Evolutionary conservation across 2,888 invertebrate species (phyloP).

Genomic region (Herminia tarsipennalis): DNA sequence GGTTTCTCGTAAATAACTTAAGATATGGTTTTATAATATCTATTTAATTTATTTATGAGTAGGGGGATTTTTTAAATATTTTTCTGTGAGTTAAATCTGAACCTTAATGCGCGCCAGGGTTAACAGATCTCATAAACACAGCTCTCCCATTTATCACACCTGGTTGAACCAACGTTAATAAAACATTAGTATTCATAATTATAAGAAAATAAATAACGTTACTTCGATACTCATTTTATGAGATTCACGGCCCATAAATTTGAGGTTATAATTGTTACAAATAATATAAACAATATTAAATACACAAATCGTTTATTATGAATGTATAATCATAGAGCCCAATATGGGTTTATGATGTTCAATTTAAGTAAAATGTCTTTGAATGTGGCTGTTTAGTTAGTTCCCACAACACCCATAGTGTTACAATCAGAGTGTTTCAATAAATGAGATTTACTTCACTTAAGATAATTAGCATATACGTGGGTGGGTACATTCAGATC

Average conservation of each 20-base stretch:
- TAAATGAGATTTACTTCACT: constrained; percentile 71
- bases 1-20: too few species aligned
- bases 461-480: constrained; percentile 61
- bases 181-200: constrained; percentile 40
- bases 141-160: constrained; percentile 20
- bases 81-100: too few species aligned
- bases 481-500: constrained; percentile 60
- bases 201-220: constrained; percentile 35
- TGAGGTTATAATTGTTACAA: constrained; percentile 38
- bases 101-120: too few species aligned
- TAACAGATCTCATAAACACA: too few species aligned
- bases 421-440: constrained; percentile 57
- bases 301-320: constrained; percentile 52
- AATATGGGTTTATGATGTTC: constrained; percentile 48
- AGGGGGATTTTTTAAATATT: too few species aligned
- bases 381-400: constrained; percentile 46
- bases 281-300: constrained; percentile 53
- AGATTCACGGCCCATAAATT: constrained; percentile 32
- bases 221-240: constrained; percentile 34
- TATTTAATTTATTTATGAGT: too few species aligned
- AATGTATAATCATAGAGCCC: constrained; percentile 50
- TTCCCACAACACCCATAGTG: constrained; percentile 68
- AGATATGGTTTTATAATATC: too few species aligned
- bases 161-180: constrained; percentile 21
- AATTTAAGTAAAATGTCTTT: constrained; percentile 40